Conservation (phyloP, 1,140 invertebrate species). For the Lepidotrigona ventralis region DNA sequence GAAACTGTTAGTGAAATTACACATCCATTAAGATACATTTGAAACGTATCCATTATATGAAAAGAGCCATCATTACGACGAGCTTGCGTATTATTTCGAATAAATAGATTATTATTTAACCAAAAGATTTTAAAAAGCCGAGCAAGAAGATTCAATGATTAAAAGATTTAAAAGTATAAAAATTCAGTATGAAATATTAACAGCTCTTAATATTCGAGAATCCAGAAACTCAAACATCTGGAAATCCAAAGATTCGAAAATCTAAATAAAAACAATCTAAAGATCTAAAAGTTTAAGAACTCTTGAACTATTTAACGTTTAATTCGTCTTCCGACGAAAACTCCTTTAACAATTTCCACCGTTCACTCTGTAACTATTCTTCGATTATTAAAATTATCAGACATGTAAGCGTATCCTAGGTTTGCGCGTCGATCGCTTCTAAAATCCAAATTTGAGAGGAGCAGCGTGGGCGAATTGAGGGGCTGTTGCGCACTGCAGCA, state of each 20-base stretch:
- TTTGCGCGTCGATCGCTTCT: not conserved
- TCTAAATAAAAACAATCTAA: not conserved
- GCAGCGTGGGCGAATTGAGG: not conserved
- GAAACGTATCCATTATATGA: not conserved
- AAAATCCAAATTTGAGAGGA: not conserved
- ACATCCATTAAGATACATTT: not conserved
- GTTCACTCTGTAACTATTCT: not conserved
- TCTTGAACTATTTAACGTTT: not conserved
- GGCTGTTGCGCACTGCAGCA: slow-evolving; percentile 59
- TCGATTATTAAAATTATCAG: not conserved
- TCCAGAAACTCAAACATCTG: too few species aligned
- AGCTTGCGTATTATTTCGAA: not conserved
- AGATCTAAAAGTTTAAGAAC: not conserved
- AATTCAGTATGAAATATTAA: too few species aligned
- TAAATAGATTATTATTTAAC: not conserved
- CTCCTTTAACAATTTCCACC: not conserved
- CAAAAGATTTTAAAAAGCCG: too few species aligned
- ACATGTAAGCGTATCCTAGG: not conserved
- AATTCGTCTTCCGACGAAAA: too few species aligned
- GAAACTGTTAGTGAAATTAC: not conserved
- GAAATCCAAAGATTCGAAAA: too few species aligned
- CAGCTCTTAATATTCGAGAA: too few species aligned
- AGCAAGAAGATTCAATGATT: too few species aligned
- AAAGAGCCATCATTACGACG: not conserved
- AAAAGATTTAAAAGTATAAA: too few species aligned